Base-by-base conservation (phyloP, 2,888 invertebrate species). In the Andricus curvator region DNA sequence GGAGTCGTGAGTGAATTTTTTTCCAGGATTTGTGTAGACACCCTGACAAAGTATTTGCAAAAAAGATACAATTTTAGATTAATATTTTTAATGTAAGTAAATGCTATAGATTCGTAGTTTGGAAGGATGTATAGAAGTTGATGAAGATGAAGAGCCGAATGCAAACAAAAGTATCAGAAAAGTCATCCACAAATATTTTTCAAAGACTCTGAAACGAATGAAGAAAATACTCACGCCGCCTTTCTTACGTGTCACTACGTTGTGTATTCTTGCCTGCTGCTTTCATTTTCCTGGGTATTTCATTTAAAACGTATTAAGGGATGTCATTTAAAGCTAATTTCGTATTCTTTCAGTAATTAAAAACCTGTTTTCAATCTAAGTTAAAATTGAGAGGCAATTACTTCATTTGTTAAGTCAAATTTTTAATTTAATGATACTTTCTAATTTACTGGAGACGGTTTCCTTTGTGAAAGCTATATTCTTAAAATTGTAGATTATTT, bases 281-380 rank as follows among this genome's bases (percentile, higher is more conserved):
- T 81, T 88, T 15, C 85, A 89, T 15, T 88, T 88, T 82, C 88
- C 89, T 15, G 89, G 89, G 89, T 89, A 64, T 25, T 22, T 60
- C 2, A 22, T 60, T 60, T 22, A 60, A 11, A 22, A n/a, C 22
- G 11, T 17, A 11, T 60, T 60, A 56, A 20, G n/a, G n/a, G n/a
- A 56, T n/a, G 9, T 56, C n/a, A 11, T 60, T 60, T 60, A 22
- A 22, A 22, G 22, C 22, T 11, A 48, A 22, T 60, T 60, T 11
- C n/a, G n/a, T 22, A 60, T 60, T 60, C 60, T 60, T 60, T 60
- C 11, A 9, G 22, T 22, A 22, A 22, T 60, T n/a, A 22, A 60
- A 22, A 48, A 17, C 48, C 48, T 48, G 17, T 17, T 48, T 48
- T 48, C 5, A 5, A 48, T 48, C 48, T 17, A 3, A 48, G 17